Base-by-base conservation (phyloP, 2,113 vertebrate species). In the Grammomys surdaster region DNA sequence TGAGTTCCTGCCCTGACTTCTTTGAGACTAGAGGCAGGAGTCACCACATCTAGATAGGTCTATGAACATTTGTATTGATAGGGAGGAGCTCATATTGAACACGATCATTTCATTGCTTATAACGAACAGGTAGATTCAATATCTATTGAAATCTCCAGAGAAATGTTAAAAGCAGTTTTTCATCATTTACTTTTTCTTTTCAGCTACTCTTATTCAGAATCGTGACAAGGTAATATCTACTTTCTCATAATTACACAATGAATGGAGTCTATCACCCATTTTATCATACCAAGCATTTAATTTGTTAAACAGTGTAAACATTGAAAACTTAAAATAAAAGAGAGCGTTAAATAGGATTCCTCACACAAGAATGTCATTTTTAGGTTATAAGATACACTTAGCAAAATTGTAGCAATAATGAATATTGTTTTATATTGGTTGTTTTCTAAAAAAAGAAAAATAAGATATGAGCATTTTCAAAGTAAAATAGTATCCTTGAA, bases 221-320 rank as follows among this genome's bases (percentile, higher is more conserved):
- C 58, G 82, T 54, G 48, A 26, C 28, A 90, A 69, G 28, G 0
- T 4, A 31, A 72, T 81, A 54, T 92, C 5, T 84, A 88, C 3
- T 85, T 88, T 90, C 86, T 56, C 8, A 9, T 40, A 7, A 86
- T 2, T 51, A 60, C 36, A 88, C 90, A 22, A 89, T 60, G 31
- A 90, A 48, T 46, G 22, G 8, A 22, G 60, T 84, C 22, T 36
- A 22, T 65, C 10, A 51, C 58, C 3, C 3, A 89, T 96, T 98
- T 98, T 96, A 96, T 97, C 94, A 94, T 93, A 51, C 95, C 89
- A 90, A 96, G 70, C 97, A 98, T 96, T 97, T 98, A 98, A 67
- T 97, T 98, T 97, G 97, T 93, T 98, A 92, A 97, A 93, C 95
- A 97, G 96, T 97, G 96, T 85, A 51, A 76, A 96, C n/a, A 89